Evolutionary conservation across 2,888 invertebrate genomes (phyloP).

Genomic region (Chironomus tentans): DNA sequence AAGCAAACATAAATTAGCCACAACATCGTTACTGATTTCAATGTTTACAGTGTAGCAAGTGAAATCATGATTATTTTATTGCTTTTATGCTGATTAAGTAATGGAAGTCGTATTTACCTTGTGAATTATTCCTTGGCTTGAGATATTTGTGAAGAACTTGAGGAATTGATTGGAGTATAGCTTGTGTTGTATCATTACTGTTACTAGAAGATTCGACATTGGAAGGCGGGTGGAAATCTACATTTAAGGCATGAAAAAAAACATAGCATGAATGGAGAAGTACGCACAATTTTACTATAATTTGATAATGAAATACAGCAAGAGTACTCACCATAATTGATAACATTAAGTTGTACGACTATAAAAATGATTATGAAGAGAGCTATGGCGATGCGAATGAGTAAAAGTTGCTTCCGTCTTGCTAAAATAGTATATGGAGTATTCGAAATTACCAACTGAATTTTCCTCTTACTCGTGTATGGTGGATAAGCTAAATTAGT

Average conservation of each 20-base stretch:
- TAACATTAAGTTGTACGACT: conserved; percentile 40
- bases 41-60: not conserved
- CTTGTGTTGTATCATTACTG: conserved; percentile 62
- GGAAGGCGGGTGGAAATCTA: conserved; percentile 7
- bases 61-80: not conserved
- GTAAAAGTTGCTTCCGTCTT: conserved; percentile 40
- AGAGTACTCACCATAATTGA: conserved; percentile 41
- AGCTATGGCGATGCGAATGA: conserved; percentile 38
- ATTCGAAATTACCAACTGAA: conserved; percentile 41
- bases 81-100: not conserved
- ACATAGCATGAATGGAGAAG: not conserved
- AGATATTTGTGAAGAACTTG: conserved; percentile 72
- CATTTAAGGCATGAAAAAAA: not conserved
- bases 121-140: conserved; percentile 53
- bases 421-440: conserved; percentile 38
- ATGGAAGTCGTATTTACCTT: conserved; percentile 36
- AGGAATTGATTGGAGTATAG: conserved; percentile 72
- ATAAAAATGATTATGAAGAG: conserved; percentile 40
- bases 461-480: conserved; percentile 57
- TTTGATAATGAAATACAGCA: no score
- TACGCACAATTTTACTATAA: not conserved
- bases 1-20: not conserved
- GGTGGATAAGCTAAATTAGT: conserved; percentile 55
- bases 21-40: not conserved
- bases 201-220: conserved; percentile 36